Evolutionary conservation across 2,113 vertebrate species (phyloP), one percentile per base, ranked within the genome.

Genomic region (Hymenochirus boettgeri): DNA sequence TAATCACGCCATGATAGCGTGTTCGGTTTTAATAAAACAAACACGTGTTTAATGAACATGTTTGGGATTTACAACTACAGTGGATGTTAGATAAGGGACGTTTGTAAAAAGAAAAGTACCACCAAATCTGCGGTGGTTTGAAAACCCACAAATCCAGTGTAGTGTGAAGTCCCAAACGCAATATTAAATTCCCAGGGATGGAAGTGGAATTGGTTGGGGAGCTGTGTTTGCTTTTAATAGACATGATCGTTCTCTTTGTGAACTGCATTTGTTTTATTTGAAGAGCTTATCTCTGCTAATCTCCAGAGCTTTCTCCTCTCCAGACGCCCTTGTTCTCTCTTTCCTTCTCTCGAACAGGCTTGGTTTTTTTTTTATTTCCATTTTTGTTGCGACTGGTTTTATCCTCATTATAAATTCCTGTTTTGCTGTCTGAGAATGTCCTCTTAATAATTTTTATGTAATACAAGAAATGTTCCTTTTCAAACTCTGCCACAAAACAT

Each of bases 201-300:
- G 56, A 59, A 75, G 75, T 25, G 62, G 22, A 62, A 21, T 61
- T 62, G 69, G 26, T 0, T 18, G 27, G 45, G 0, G 25, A 29
- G 65, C 65, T 50, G 55, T 39, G 22, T 13, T 0, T 1, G 71
- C 57, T 70, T n/a, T 61, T 67, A 21, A 54, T 61, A 56, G 45
- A 72, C 9, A 65, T 70, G 61, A 70, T 45, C 61, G 4, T 54
- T 65, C 74, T 78, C 73, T 46, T 39, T 2, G 0, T 70, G 74
- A 77, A 73, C 79, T 78, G 74, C 52, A 69, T 54, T 78, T 50
- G 47, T 74, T 72, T 62, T 73, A 76, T 62, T 72, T 79, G 72
- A 42, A 74, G 60, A 75, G 62, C 75, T 84, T 70, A 80, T 77
- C 73, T 75, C 42, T 65, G 72, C 79, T 78, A 78, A 82, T 81